Evolutionary conservation across 2,113 vertebrate genomes (phyloP), one percentile per base, ranked within the genome.

Genomic region (Hypomesus transpacificus): DNA sequence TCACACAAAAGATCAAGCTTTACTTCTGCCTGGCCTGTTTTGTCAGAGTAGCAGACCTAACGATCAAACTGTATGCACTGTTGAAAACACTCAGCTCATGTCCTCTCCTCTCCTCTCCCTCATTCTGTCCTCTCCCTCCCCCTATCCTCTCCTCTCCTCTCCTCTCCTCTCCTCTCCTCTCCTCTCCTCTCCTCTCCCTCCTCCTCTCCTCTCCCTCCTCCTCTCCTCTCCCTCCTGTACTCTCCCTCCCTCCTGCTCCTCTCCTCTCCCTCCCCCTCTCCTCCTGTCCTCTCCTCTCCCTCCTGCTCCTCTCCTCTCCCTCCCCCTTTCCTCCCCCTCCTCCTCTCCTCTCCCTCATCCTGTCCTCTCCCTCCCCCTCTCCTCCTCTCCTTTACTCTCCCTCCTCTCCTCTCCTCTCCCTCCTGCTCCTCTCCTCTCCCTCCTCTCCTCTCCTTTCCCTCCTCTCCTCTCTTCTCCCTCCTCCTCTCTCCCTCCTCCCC

Each of bases 81-180:
- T 13, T 46, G 39, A 9, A 46, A 46, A 58, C 56, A 58, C 79
- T 73, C 71, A 66, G 75, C 59, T 63, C 75, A 78, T 80, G 81
- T 82, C 75, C 83, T 77, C 65, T 76, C 51, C 77, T 71, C 73
- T 78, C 70, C 71, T 53, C 65, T 18, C 69, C 6, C 51, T 24
- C 24, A 24, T 24, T 2, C 24, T 24, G 24, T 24, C 16, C 39
- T 21, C 17, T 64, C 50, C 21, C 21, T 20, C 18, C 18, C 14
- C 16, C 26, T n/a, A n/a, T n/a, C 17, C 28, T 16, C 22, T 6
- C 53, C 70, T 71, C 65, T 11, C 31, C 14, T 9, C 22, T 26
- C 17, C 17, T 69, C 70, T 63, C n/a, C 58, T 58, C 69, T 65
- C 66, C 24, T 24, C 1, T 24, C 26, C 18, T 60, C 20, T n/a